Conservation (phyloP, 2,797 vertebrate species). For the Sebastes kiyomatsui region DNA sequence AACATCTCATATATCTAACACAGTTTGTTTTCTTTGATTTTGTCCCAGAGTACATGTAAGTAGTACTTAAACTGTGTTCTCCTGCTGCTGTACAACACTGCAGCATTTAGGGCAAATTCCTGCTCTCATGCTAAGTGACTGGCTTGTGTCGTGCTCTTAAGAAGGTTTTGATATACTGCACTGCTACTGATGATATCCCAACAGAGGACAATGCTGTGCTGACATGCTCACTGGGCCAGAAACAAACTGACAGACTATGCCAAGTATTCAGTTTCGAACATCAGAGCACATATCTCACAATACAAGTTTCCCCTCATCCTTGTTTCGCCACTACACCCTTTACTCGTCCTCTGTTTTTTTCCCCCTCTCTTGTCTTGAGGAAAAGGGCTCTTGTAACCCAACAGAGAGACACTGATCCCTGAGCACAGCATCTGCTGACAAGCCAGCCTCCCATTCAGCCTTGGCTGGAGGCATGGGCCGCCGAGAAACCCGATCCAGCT, state of each 20-base stretch:
- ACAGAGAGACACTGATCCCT: constrained; percentile 82
- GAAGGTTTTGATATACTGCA: constrained; percentile 66
- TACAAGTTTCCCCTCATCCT: constrained; percentile 74
- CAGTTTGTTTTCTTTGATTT: constrained; percentile 39
- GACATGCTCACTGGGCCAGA: constrained; percentile 79
- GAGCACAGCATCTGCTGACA: constrained; percentile 88
- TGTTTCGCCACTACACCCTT: constrained; percentile 72
- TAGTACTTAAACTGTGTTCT: neutral
- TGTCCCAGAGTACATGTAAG: constrained; percentile 3
- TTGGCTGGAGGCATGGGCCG: constrained; percentile 77
- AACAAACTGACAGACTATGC: constrained; percentile 76
- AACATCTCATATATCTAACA: constrained; percentile 31
- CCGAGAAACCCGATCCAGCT: constrained; percentile 85
- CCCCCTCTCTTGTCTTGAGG: constrained; percentile 74
- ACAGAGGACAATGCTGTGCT: constrained; percentile 69
- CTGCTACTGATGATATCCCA: constrained; percentile 69
- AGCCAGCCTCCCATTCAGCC: constrained; percentile 84
- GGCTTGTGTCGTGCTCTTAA: constrained; percentile 57
- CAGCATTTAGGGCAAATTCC: constrained; percentile 24
- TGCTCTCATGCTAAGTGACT: constrained; percentile 42
- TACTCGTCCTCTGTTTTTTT: constrained; percentile 59
- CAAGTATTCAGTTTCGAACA: constrained; percentile 79
- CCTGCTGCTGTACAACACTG: constrained; percentile 8
- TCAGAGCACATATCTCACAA: constrained; percentile 75
- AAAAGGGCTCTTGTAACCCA: constrained; percentile 77